Conservation (phyloP, 2,888 invertebrate species). For the Lomographa bimaculata region DNA sequence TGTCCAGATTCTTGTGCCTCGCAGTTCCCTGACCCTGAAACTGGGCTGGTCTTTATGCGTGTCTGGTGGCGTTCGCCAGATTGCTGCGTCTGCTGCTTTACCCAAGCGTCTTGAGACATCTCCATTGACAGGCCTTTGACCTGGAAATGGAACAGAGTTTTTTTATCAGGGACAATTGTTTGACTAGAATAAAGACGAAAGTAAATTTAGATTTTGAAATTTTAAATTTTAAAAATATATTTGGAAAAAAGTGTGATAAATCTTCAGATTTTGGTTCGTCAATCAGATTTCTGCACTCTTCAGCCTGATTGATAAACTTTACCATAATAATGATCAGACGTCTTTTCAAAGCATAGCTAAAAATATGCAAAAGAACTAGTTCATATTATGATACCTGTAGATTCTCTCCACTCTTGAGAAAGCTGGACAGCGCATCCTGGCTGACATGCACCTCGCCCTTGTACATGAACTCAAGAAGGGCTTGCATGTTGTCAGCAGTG, state of each 20-base stretch:
- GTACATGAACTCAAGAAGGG: constrained; percentile 96
- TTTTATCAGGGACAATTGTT: too few species aligned
- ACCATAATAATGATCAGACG: too few species aligned
- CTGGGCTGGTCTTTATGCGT: constrained; percentile 75
- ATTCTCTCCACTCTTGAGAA: constrained; percentile 95
- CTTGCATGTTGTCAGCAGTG: constrained; percentile 95
- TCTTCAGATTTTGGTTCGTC: too few species aligned
- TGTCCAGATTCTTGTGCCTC: constrained; percentile 85
- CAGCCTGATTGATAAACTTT: too few species aligned
- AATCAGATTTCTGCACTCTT: too few species aligned
- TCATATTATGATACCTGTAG: constrained; percentile 90
- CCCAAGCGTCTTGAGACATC: constrained; percentile 79
- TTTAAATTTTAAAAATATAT: too few species aligned
- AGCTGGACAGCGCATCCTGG: constrained; percentile 95
- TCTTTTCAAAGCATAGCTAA: too few species aligned
- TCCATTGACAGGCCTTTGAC: constrained; percentile 80
- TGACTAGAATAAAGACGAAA: too few species aligned
- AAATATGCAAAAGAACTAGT: too few species aligned
- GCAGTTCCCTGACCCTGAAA: constrained; percentile 70
- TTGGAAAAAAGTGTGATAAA: too few species aligned
- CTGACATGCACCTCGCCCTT: constrained; percentile 97
- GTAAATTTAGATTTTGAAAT: too few species aligned
- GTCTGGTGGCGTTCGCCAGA: constrained; percentile 69
- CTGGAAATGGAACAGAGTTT: constrained; percentile 49
- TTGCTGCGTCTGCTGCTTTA: constrained; percentile 76